These are phyloP conservation scores for Microtus ochrogaster DNA, from an alignment of 2,113 vertebrate species.

Conservation along the genomic window DNA sequence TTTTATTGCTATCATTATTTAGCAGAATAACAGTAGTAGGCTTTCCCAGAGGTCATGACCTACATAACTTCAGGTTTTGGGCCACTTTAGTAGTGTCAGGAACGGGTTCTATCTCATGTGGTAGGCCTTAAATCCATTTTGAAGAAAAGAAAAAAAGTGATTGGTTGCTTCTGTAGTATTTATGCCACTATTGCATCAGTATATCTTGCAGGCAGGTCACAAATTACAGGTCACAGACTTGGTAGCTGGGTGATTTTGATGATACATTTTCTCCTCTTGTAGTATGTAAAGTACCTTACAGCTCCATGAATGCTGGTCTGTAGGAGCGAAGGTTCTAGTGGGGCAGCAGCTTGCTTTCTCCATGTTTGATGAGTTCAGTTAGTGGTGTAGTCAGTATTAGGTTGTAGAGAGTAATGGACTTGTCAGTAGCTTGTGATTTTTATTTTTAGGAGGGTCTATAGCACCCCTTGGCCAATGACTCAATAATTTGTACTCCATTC, in stretches of 20 bases:
- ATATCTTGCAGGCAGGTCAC: not conserved
- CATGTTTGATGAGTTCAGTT: not conserved
- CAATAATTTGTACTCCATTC: not conserved
- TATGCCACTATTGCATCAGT: not conserved
- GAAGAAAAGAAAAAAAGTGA: not conserved
- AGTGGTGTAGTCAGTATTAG: not conserved
- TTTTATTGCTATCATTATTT: not conserved
- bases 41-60: too few species aligned
- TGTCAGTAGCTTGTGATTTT: not conserved
- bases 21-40: not conserved
- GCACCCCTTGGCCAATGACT: not conserved
- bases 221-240: not conserved
- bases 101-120: not conserved
- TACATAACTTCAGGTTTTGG: not conserved
- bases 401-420: not conserved
- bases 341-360: not conserved
- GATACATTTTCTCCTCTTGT: not conserved
- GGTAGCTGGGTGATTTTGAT: not conserved
- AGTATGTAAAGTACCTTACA: too few species aligned
- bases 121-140: not conserved
- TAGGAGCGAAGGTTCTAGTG: not conserved
- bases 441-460: not conserved
- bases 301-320: not conserved
- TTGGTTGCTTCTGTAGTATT: not conserved
- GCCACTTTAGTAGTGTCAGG: not conserved